These are phyloP conservation scores for Phalacrocorax pelagicus DNA, from an alignment of 2,113 vertebrate species.

Conservation along the genomic window DNA sequence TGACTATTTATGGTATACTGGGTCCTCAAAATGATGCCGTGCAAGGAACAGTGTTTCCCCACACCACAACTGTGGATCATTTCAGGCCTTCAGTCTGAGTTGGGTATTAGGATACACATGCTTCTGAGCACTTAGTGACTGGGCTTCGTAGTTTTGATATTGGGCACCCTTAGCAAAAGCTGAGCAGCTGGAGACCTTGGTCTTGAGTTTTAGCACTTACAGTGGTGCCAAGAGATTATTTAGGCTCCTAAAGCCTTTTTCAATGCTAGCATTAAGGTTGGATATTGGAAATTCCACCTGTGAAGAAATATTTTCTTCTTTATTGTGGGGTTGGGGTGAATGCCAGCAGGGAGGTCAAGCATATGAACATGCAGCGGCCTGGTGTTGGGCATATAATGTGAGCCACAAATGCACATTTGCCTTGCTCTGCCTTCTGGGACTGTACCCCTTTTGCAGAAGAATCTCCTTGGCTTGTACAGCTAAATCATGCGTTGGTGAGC, in stretches of 20 bases:
- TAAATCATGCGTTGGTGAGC: background rate
- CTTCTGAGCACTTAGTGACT: background rate
- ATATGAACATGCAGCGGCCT: background rate
- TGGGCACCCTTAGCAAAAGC: background rate
- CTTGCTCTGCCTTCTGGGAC: background rate
- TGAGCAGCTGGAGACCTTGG: background rate
- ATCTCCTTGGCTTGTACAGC: background rate
- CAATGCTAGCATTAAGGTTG: background rate
- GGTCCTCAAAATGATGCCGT: background rate
- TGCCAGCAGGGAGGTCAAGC: background rate
- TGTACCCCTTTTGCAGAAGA: background rate
- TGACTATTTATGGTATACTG: background rate
- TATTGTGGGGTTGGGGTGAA: background rate
- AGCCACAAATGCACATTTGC: background rate
- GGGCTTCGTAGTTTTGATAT: background rate
- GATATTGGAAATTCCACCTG: background rate
- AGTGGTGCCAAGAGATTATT: background rate
- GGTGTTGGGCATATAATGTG: background rate
- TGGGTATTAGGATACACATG: background rate
- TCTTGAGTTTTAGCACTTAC: background rate
- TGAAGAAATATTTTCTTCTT: background rate
- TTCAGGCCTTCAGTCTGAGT: background rate
- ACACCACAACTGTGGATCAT: background rate
- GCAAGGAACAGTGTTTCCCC: background rate
- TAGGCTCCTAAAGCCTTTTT: background rate